phyloP scores from a whole-genome alignment of 2,888 invertebrate genomes.

The Dryadula phaetusa region DNA sequence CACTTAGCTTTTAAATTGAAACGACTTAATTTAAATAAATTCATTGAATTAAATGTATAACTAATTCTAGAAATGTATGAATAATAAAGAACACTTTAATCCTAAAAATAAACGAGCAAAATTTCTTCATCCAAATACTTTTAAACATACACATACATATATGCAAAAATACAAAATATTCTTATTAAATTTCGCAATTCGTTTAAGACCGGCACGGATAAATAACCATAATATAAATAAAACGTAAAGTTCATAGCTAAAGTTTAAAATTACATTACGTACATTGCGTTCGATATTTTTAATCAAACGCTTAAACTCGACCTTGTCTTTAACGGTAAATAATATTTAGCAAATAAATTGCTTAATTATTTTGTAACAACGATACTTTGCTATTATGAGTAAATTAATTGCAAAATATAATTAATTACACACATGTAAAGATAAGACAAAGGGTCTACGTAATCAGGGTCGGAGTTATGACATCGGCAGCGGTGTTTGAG shows the following conservation, averaged over 20 bases:
- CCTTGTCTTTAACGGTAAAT: conserved; percentile 28
- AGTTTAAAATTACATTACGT: neutral
- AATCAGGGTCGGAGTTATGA: conserved; percentile 62
- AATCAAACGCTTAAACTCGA: conserved; percentile 30
- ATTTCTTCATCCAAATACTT: no score
- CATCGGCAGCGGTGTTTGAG: conserved; percentile 53
- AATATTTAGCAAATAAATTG: conserved; percentile 39
- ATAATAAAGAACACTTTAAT: no score
- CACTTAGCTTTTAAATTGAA: no score
- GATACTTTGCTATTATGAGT: conserved; percentile 61
- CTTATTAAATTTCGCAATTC: no score
- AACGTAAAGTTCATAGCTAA: neutral
- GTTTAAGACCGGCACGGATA: no score
- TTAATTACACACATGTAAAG: conserved; percentile 71
- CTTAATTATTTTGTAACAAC: conserved; percentile 48
- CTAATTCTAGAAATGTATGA: no score
- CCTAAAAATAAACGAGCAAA: no score
- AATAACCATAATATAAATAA: neutral
- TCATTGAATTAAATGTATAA: no score
- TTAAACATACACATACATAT: no score
- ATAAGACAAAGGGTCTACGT: conserved; percentile 60
- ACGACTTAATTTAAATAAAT: no score
- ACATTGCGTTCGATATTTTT: conserved; percentile 34
- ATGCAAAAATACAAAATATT: no score
- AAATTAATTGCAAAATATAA: conserved; percentile 72